A percentile compares a stretch with the other conserved stretches of the same genome.
Evolutionary conservation across 2,113 vertebrate genomes (phyloP).

Genomic region (Shinisaurus crocodilurus): DNA sequence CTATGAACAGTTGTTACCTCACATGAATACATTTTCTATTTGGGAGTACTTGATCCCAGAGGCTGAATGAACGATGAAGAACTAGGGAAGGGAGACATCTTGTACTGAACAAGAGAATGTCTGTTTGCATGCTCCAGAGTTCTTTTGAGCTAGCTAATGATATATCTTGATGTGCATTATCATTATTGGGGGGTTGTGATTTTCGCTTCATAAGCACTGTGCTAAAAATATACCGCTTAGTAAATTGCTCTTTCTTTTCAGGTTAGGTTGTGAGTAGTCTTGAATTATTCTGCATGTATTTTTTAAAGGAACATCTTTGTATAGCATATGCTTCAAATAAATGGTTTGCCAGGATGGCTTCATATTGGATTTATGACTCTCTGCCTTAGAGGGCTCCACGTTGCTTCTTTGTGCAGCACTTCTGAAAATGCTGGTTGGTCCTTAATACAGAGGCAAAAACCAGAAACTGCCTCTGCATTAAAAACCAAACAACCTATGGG

Average conservation of each 20-base stretch:
- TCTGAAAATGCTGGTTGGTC: background rate
- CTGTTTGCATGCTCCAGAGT: too few species aligned
- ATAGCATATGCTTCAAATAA: slow-evolving; percentile 29
- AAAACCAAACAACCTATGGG: background rate
- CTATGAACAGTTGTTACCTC: background rate
- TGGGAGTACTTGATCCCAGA: background rate
- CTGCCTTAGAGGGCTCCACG: background rate
- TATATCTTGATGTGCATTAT: background rate
- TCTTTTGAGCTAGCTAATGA: background rate
- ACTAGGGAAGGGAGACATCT: background rate
- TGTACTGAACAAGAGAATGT: background rate
- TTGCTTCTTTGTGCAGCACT: background rate
- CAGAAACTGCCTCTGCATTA: background rate
- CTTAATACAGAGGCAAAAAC: background rate
- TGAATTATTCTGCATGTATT: slow-evolving; percentile 23
- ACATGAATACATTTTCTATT: background rate
- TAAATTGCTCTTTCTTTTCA: slow-evolving; percentile 1
- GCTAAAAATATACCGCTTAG: background rate
- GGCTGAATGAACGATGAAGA: background rate
- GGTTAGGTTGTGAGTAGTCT: slow-evolving; percentile 24
- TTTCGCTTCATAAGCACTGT: slow-evolving; percentile 17
- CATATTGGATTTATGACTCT: background rate
- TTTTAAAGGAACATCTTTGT: background rate
- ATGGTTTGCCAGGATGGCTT: slow-evolving; percentile 20
- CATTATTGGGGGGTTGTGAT: background rate